Evolutionary conservation across 2,113 vertebrate species (phyloP), one percentile per base, ranked within the genome.

Genomic region (Phasianus colchicus): DNA sequence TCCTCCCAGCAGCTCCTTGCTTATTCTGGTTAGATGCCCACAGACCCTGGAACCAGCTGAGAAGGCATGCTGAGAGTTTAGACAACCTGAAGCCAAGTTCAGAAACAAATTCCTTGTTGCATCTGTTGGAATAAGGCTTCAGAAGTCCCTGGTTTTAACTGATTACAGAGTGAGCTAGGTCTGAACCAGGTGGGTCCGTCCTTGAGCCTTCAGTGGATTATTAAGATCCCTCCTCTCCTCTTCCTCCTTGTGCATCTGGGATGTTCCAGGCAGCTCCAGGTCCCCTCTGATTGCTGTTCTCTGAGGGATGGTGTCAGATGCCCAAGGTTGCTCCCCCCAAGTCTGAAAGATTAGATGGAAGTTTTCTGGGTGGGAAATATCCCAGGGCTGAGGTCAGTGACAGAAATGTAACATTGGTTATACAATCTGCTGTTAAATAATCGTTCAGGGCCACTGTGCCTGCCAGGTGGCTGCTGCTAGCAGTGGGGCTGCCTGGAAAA

Each of bases 381-480:
- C 94, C 83, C 73, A 76, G 77, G 85, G 88, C 93, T 94, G 94
- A 96, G 84, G 86, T 96, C 91, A 95, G 92, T 83, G 89, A 95
- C 93, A 94, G 95, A 96, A 97, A 96, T 95, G 95, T 91, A 94
- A 84, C 2, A 42, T 93, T 83, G 86, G 95, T 96, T 94, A 97
- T 81, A 85, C 87, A 95, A 96, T 93, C 95, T 0, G 10, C 87
- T 67, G 40, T 66, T 91, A 93, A 88, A 92, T 93, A 93, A 93
- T 72, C 83, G 18, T 29, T 45, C 0, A 0, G 84, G 92, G 80
- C 83, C 86, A 90, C 89, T 66, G 82, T 0, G 52, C 79, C 90
- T 88, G 92, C 71, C 92, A 83, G 74, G 71, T 52, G 60, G 60
- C 69, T 84, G 88, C 11, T 8, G 80, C 90, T 91, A 43, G 50